Evolutionary conservation across 2,888 invertebrate species (phyloP).

Genomic region (Galerucella calmariensis): DNA sequence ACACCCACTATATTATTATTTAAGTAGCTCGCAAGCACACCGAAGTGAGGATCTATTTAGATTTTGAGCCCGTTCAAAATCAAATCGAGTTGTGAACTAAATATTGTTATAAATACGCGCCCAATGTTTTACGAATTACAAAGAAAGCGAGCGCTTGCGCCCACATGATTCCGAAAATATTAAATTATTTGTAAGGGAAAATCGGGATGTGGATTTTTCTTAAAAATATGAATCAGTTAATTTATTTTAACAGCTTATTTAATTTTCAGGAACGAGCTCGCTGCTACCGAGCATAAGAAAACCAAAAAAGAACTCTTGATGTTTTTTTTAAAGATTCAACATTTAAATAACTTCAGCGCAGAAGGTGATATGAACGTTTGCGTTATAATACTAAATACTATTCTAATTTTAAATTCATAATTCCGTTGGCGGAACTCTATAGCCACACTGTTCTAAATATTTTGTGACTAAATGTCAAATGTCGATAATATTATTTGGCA

Average conservation of each 20-base stretch:
- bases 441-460: no score
- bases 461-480: no score
- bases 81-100: conserved; percentile 42
- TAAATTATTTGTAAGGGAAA: background rate
- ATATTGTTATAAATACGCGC: conserved; percentile 53
- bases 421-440: no score
- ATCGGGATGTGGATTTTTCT: background rate
- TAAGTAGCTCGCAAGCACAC: conserved; percentile 11
- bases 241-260: no score
- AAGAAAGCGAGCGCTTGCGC: conserved; percentile 40
- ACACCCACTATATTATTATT: conserved; percentile 26
- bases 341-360: no score
- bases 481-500: no score
- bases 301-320: no score
- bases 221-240: background rate
- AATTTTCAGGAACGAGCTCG: background rate
- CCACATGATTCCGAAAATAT: conserved; percentile 2
- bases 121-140: conserved; percentile 47
- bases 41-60: conserved; percentile 28
- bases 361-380: no score
- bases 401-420: no score
- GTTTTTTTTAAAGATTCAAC: no score
- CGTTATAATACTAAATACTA: no score
- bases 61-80: conserved; percentile 41
- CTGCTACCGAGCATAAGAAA: no score